Percentiles rank a stretch among this genome's conserved stretches.
Conservation (phyloP, 2,113 vertebrate genomes). For the Stictonetta naevosa region DNA sequence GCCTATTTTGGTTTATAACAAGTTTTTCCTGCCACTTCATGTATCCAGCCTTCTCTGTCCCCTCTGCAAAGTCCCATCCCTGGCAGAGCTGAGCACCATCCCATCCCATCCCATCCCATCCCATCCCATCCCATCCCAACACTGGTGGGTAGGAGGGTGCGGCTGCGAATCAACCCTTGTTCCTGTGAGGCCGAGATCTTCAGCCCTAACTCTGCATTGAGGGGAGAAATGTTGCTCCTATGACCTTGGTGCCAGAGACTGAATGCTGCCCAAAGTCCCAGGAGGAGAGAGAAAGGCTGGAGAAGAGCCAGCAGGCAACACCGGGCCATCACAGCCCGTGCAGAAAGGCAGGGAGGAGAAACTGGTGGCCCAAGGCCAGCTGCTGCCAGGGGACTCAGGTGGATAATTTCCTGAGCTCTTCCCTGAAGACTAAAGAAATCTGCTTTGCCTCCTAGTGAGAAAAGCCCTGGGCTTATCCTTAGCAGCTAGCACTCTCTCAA, state of each 20-base stretch:
- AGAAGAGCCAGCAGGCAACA: accelerated
- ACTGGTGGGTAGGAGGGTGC: accelerated
- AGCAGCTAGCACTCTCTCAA: neutral
- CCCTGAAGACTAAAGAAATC: neutral
- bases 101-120: too few relatives aligned
- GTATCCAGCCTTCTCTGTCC: neutral
- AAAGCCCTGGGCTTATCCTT: neutral
- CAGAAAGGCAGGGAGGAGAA: neutral
- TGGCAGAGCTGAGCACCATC: neutral
- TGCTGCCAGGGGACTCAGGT: neutral
- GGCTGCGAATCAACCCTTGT: neutral
- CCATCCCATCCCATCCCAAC: neutral
- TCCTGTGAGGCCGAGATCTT: neutral
- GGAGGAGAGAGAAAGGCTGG: neutral
- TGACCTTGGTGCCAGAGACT: neutral
- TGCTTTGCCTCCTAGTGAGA: neutral
- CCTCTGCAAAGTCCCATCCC: neutral
- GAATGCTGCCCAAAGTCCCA: neutral
- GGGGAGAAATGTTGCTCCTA: neutral
- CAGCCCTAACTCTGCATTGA: neutral
- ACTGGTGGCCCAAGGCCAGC: neutral
- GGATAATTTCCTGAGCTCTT: neutral
- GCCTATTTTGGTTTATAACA: neutral
- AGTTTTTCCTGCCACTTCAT: neutral
- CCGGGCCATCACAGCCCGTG: neutral